phyloP scores from a whole-genome alignment of 2,113 vertebrate genomes.

The Phalacrocorax brasilianus region DNA sequence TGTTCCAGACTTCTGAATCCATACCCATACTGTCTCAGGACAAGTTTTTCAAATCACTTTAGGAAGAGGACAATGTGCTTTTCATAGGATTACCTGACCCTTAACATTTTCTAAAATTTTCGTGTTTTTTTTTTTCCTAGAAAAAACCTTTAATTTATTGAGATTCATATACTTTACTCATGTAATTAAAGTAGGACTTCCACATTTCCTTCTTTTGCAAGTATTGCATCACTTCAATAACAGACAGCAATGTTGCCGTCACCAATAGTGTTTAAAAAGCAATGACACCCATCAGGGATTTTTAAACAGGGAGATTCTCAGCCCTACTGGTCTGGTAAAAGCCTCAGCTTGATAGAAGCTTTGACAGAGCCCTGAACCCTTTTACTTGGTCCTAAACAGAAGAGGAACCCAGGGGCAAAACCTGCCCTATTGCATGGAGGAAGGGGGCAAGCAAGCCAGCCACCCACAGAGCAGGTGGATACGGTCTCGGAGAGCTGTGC shows the following conservation, averaged over 20 bases:
- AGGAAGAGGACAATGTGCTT: not conserved
- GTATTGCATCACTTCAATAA: not conserved
- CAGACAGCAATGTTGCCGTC: not conserved
- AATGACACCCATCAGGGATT: not conserved
- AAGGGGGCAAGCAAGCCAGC: not conserved
- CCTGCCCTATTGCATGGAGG: accelerated
- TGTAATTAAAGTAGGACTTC: not conserved
- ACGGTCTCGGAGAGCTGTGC: accelerated
- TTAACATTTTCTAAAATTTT: not conserved
- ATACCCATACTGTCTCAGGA: not conserved
- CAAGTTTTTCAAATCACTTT: not conserved
- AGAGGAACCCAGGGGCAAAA: not conserved
- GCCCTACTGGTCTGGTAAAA: not conserved
- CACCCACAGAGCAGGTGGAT: not conserved
- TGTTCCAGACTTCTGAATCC: not conserved
- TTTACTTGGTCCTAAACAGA: not conserved
- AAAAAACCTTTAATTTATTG: not conserved
- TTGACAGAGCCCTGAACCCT: not conserved
- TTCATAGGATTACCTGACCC: not conserved
- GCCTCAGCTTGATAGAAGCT: not conserved
- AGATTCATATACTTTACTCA: not conserved
- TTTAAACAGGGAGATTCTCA: not conserved
- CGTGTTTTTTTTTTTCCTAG: not conserved
- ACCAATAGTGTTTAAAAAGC: not conserved
- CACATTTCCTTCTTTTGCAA: not conserved